Evolutionary conservation across 2,888 invertebrate genomes (phyloP), one percentile per base, ranked within the genome.

Genomic region (Mesorhabditis sp.): DNA sequence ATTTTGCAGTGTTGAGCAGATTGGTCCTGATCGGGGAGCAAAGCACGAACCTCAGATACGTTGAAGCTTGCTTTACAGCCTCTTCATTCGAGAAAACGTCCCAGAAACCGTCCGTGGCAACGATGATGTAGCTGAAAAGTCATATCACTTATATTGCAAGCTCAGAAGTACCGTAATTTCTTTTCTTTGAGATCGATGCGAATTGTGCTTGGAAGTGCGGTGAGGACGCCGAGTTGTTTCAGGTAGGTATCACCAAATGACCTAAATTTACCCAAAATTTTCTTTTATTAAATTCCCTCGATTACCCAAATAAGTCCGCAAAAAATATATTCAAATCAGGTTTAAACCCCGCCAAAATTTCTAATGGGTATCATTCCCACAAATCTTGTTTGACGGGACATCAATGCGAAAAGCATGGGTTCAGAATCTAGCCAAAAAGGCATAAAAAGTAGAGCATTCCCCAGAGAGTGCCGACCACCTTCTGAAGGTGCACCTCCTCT

Each of bases 71-170:
- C 62, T 76, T 69, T 42, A 80, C 72, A 5, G 95, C 95, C 87
- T 95, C 95, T 86, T 95, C 94, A 87, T 95, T 95, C 63, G 91
- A 90, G 86, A 95, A 94, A 41, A 93, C 94, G 86, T 96, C 96
- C 95, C 95, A 96, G 45, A 96, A 89, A 3, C 96, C 96, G 88
- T 96, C 96, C 0, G 94, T 93, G 13, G 95, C 96, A 71, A 96
- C 89, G 74, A 96, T 91, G 79, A 95, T 88, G 87, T 96, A 96
- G 88, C 91, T 90, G 45, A 28, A 71, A 65, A 44, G 7, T 28
- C 6, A 43, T 45, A 66, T 66, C 13, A 4, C n/a, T 41, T 10
- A 63, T 28, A n/a, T 63, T 43, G 13, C 28, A 64, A 41, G 13
- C 43, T 65, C 15, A 67, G 62, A 64, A 64, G 62, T 44, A 62